Evolutionary conservation across 2,888 invertebrate genomes (phyloP), one percentile per base, ranked within the genome.

Genomic region (Sphaeridia pumilis): DNA sequence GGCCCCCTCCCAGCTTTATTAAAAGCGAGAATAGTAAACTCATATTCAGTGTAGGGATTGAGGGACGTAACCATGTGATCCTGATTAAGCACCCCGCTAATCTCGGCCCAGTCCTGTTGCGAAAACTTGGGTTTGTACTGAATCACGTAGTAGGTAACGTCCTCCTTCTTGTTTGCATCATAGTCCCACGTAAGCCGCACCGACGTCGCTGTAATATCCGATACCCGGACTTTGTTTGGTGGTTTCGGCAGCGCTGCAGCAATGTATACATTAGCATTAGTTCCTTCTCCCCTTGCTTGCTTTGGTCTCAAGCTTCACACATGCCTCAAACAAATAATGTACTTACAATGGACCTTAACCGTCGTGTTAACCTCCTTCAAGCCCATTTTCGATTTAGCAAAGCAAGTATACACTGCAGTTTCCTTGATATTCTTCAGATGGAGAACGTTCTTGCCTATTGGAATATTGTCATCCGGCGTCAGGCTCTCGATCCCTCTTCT

Each of bases 351-450:
- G 63, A 97, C 95, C 78, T 88, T 87, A 63, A 98, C 92, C 67
- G 84, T 79, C 12, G 92, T 84, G 0, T 82, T 79, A 3, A 84
- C 79, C 69, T 93, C 92, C 58, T 95, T 90, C 67, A 87, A 83
- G 42, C 93, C 95, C 51, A 97, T 78, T 17, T 88, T 89, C 67
- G 93, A 93, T 50, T 88, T 86, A 0, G 97, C 97, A 58, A 90
- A 84, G 70, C 97, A 98, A 1, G 95, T 97, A 74, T 92, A 98
- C 74, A 95, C 97, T 22, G 87, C 88, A 0, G 93, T 89, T 69
- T 90, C 85, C 66, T 84, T 80, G 61, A 98, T 87, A 69, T 92
- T 83, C 47, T 79, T 83, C 61, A 98, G 73, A 66, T 82, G 80
- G 41, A 98, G 77, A 14, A 89, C 84, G 72, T 95, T 97, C 56